Conservation (phyloP, 2,113 vertebrate species). For the Melanerpes formicivorus region DNA sequence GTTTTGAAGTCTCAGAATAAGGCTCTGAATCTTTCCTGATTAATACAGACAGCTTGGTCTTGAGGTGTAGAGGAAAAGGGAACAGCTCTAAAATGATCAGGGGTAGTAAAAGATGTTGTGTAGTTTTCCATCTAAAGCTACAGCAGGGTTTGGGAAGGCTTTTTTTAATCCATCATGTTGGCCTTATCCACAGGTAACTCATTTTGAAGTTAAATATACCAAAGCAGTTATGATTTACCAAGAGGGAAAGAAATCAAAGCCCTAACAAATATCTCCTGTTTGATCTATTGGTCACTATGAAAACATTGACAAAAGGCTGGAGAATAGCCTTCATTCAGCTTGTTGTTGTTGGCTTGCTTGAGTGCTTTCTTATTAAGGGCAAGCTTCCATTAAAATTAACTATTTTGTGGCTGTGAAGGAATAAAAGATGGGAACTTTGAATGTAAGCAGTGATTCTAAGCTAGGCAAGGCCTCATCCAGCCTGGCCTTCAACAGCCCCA, state of each 20-base stretch:
- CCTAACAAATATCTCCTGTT: conserved; percentile 31
- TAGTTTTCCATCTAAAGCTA: conserved; percentile 29
- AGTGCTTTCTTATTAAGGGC: conserved; percentile 43
- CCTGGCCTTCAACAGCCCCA: too few relatives aligned
- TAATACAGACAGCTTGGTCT: neutral
- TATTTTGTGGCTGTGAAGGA: conserved; percentile 1
- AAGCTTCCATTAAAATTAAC: conserved; percentile 45
- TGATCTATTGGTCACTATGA: conserved; percentile 48
- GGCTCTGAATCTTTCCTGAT: neutral
- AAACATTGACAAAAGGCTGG: conserved; percentile 67
- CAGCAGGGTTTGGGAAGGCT: neutral
- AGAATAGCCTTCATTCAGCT: conserved; percentile 57
- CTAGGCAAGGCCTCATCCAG: too few relatives aligned
- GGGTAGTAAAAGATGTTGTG: neutral
- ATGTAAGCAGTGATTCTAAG: neutral
- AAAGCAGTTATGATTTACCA: conserved; percentile 45
- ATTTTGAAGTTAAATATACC: conserved; percentile 63
- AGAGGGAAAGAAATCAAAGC: neutral
- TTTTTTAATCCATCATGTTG: neutral
- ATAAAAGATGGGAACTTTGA: neutral
- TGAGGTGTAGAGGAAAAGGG: neutral
- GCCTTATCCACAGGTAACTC: conserved; percentile 14
- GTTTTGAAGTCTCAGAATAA: neutral
- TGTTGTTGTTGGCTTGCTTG: conserved; percentile 57
- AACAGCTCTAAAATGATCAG: neutral